phyloP scores from a whole-genome alignment of 1,140 invertebrate genomes.

The Arion vulgaris region DNA sequence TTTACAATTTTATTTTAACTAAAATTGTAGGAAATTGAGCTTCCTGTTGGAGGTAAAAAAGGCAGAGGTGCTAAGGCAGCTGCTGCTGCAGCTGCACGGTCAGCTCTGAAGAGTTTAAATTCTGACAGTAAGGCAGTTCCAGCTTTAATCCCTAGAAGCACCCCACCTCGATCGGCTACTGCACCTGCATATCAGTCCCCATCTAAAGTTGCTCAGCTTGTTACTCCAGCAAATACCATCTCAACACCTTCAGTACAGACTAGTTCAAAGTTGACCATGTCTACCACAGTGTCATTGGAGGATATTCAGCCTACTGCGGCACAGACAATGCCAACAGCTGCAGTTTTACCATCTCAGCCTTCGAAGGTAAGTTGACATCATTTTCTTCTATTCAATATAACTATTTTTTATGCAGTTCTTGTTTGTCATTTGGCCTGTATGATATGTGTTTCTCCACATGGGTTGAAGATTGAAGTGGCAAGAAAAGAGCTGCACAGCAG shows the following conservation, averaged over 20 bases:
- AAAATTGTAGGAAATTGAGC: conserved; percentile 42
- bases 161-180: conserved; percentile 31
- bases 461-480: too few relatives aligned
- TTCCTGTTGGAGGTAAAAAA: conserved; percentile 45
- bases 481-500: too few relatives aligned
- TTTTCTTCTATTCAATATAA: too few relatives aligned
- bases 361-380: conserved; percentile 75
- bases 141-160: conserved; percentile 15
- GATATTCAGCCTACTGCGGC: conserved; percentile 28
- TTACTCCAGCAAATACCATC: background rate
- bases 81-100: conserved; percentile 69
- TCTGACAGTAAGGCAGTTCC: background rate
- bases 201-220: conserved; percentile 22
- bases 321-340: conserved; percentile 67
- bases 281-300: conserved; percentile 17
- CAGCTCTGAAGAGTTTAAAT: conserved; percentile 46
- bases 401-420: too few relatives aligned
- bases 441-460: too few relatives aligned
- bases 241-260: conserved; percentile 1
- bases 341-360: conserved; percentile 81
- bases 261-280: conserved; percentile 22
- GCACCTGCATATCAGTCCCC: conserved; percentile 35
- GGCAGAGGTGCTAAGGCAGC: conserved; percentile 44
- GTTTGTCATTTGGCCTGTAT: too few relatives aligned
- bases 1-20: too few relatives aligned